Percentiles rank a stretch among this genome's conserved stretches.
These are phyloP conservation scores for Phalacrocorax pelagicus DNA, from an alignment of 2,113 vertebrate species.

Conservation along the genomic window DNA sequence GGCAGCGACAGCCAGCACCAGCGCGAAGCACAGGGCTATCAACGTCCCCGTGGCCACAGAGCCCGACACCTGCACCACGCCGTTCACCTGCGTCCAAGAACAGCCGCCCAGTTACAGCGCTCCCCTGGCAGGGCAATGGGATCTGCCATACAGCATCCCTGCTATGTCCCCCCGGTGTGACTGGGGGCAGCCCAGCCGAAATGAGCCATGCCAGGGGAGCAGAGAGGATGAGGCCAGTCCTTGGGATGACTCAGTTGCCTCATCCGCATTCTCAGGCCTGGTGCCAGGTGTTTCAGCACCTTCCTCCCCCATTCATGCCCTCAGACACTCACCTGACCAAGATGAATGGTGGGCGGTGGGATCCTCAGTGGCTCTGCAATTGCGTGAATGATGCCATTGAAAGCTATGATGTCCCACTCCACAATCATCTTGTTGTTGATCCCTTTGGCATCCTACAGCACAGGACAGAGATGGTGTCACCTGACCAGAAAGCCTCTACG, in stretches of 20 bases:
- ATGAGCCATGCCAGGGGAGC: accelerated
- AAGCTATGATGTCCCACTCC: constrained; percentile 88
- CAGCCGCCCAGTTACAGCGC: accelerated
- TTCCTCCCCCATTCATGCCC: accelerated
- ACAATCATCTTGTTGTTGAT: constrained; percentile 82
- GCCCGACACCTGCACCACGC: accelerated
- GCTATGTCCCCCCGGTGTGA: accelerated
- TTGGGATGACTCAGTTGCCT: accelerated
- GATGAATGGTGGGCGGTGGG: constrained; percentile 61
- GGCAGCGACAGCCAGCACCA: neutral
- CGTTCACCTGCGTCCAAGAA: neutral
- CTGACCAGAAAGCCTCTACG: neutral
- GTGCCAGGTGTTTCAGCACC: neutral
- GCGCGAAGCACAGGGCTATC: neutral
- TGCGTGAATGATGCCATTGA: constrained; percentile 91
- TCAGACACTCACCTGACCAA: neutral
- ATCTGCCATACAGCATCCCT: neutral
- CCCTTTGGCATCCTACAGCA: constrained; percentile 69
- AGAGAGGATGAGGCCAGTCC: accelerated
- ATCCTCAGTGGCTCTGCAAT: constrained; percentile 82
- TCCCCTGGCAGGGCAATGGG: accelerated
- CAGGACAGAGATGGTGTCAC: neutral
- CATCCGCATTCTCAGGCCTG: accelerated
- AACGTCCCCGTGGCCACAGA: neutral
- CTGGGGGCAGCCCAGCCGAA: neutral